These are phyloP conservation scores for Lytechinus variegatus DNA, from an alignment of 35 echinoderm and acorn worm species.

Conservation along the genomic window DNA sequence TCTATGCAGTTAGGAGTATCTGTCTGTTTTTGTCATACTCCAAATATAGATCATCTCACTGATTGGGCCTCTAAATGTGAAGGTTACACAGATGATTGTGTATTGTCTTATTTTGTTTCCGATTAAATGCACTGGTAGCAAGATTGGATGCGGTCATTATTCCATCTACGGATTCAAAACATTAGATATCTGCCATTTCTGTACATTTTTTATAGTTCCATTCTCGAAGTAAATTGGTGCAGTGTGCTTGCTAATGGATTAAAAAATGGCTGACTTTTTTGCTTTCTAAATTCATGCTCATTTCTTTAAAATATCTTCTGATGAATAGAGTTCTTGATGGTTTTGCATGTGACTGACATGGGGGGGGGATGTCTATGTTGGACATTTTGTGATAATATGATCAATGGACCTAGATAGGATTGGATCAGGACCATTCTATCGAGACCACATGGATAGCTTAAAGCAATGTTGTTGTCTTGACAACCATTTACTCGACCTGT, in stretches of 20 bases:
- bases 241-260: too few species aligned
- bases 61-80: neutral
- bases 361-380: neutral
- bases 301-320: too few species aligned
- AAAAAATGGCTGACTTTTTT: too few species aligned
- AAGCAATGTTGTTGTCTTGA: neutral
- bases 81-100: neutral
- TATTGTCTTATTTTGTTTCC: neutral
- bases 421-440: neutral
- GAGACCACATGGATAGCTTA: neutral
- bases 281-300: too few species aligned
- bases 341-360: too few species aligned
- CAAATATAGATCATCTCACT: neutral
- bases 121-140: neutral
- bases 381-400: neutral
- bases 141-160: neutral
- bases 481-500: neutral
- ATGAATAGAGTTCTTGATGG: neutral
- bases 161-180: too few species aligned
- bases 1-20: neutral
- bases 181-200: too few species aligned
- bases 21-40: neutral
- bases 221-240: too few species aligned
- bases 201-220: too few species aligned
- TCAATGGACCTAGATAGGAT: slow-evolving; percentile 2